A percentile compares a stretch with the other conserved stretches of the same genome.
phyloP scores from a whole-genome alignment of 2,113 vertebrate genomes.

The Sylvia atricapilla region DNA sequence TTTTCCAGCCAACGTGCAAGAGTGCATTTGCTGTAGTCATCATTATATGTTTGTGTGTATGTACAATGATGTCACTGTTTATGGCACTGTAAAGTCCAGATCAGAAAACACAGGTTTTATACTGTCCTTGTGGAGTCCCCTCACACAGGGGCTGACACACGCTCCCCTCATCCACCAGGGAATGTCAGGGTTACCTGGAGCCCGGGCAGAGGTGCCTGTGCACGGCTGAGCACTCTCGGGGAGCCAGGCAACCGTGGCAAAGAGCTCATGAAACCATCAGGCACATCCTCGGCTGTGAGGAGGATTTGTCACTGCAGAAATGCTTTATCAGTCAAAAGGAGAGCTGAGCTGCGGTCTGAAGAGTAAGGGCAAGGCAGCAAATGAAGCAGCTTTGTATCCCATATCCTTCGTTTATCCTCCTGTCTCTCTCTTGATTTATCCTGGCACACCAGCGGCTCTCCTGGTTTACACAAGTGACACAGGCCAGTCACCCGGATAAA shows the following conservation, averaged over 20 bases:
- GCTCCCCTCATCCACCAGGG: neutral
- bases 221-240: accelerated
- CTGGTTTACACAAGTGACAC: accelerated
- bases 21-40: neutral
- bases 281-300: accelerated
- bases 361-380: neutral
- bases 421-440: neutral
- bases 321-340: neutral
- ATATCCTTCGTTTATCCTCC: neutral
- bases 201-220: neutral
- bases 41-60: neutral
- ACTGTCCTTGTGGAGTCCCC: neutral
- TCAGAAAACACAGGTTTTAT: neutral
- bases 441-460: neutral
- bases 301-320: neutral
- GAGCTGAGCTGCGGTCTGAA: neutral
- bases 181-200: neutral
- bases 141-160: neutral
- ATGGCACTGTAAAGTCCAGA: neutral
- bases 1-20: neutral
- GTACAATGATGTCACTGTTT: constrained; percentile 36
- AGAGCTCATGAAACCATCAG: neutral
- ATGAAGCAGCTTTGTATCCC: neutral
- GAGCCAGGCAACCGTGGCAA: neutral
- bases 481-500: accelerated